Evolutionary conservation across 2,113 vertebrate species (phyloP).

Genomic region (Sebastes schlegelii): DNA sequence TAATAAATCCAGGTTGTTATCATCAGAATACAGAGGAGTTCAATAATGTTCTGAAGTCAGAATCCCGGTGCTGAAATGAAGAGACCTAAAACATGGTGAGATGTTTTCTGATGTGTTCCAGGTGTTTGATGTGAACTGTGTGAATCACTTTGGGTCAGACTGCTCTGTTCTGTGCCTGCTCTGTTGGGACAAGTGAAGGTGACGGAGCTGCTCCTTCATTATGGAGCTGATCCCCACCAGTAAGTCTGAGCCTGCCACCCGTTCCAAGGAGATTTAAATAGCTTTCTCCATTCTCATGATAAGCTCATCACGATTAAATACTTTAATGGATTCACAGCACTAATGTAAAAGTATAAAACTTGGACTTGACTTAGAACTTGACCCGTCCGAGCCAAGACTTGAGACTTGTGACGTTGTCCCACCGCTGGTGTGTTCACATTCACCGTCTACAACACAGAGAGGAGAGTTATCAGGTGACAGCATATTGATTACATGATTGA

Average conservation of each 20-base stretch:
- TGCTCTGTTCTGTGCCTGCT: no score
- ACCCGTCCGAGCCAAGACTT: neutral
- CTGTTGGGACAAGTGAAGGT: conserved; percentile 78
- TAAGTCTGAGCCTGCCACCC: conserved; percentile 73
- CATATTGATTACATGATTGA: no score
- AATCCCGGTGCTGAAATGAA: neutral
- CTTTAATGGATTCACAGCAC: no score
- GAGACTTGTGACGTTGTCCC: neutral
- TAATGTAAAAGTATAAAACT: no score
- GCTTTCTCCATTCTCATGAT: neutral
- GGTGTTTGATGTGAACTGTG: no score
- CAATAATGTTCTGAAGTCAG: neutral
- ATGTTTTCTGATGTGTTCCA: no score
- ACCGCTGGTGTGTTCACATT: neutral
- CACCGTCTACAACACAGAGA: neutral
- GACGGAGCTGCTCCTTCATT: conserved; percentile 86
- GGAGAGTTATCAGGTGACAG: no score
- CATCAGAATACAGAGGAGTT: neutral
- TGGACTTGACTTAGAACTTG: neutral
- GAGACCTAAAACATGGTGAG: no score
- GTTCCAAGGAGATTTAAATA: no score
- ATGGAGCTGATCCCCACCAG: conserved; percentile 88
- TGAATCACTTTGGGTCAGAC: no score
- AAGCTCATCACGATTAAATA: no score
- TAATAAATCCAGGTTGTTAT: neutral